Evolutionary conservation across 2,797 vertebrate genomes (phyloP), one percentile per base, ranked within the genome.

Genomic region (Hoplostethus atlanticus): DNA sequence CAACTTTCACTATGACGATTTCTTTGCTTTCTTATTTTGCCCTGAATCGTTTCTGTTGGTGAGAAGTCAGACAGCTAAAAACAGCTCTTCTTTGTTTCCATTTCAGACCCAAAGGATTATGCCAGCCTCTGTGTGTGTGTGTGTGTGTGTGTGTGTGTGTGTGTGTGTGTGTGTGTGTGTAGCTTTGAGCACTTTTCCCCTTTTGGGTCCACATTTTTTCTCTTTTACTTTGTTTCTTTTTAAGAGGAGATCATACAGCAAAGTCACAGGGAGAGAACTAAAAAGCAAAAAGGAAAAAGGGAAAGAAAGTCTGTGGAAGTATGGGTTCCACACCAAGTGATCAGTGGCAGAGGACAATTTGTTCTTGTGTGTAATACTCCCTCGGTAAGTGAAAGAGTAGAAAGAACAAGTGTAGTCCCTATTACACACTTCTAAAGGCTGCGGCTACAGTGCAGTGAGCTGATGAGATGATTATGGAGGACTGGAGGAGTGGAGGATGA

Each of bases 401-500:
- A 79, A 74, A 77, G 61, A 57, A 77, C 63, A 70, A 69, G 57
- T 71, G 63, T 8, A 68, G 58, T 47, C 55, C 68, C 48, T 78
- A 69, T 72, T 80, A 76, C 60, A 86, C 71, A 80, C 80, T 85
- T 47, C 25, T 78, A 81, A 28, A 60, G 79, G 72, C 46, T 70
- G 52, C 42, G 76, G 69, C 64, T 60, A 66, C 21, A 62, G 73
- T 62, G 71, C 65, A 40, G 47, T n/a, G 70, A 64, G 57, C 59
- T 85, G 85, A 90, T 79, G 68, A 89, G 78, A 79, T 81, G 82
- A 87, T 82, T 82, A 78, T 78, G 56, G 68, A 84, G 74, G 62
- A 81, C 44, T 38, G 73, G 61, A 36, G 34, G 36, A 7, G 34
- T 21, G 63, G 36, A 77, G 76, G 40, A 71, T 76, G 51, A 60